Base-by-base conservation (phyloP, 2,797 vertebrate genomes). In the Cichlasoma orientale region DNA sequence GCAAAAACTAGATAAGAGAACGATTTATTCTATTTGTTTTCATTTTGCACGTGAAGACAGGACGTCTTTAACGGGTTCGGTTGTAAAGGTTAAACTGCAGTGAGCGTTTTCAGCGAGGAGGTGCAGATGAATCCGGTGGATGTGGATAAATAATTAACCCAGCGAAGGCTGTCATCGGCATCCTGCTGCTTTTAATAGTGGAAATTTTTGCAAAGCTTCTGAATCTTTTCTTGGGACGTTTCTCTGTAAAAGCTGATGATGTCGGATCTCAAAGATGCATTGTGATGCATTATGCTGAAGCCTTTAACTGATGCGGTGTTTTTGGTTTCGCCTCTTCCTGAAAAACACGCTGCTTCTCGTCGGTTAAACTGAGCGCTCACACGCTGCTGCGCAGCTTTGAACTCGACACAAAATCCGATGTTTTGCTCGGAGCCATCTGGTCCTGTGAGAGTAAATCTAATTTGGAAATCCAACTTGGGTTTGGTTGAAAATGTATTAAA, bases 401-500 rank as follows among this genome's bases (percentile, higher is more conserved):
- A 29, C 61, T 12, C 5, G 1, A 66, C 13, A 55, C 14, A 31
- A 7, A 23, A 13, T 25, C 1, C 0, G 21, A 71, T 29, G n/a
- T 56, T 66, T 69, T 82, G 44, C 33, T 70, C 29, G 21, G 16
- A 63, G 52, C 44, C 72, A 13, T 71, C 47, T 55, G 29, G 31
- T 75, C 41, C 69, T 16, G 47, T 44, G 53, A 84, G 79, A 75
- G 27, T 70, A 70, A 33, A 58, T 83, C 16, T 66, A 19, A 66
- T 66, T 77, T 75, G 27, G 55, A 77, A 76, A 38, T 75, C 44
- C 29, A 55, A 61, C 61, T 77, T 52, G 4, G 63, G 50, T 77
- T 85, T 75, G 52, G 66, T 58, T 73, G 14, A 66, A 83, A 78
- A 69, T 31, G 19, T 53, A 55, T 74, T 21, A 69, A 68, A 47